Base-by-base conservation (phyloP, 2,888 invertebrate genomes). In the Shargacucullia verbasci region DNA sequence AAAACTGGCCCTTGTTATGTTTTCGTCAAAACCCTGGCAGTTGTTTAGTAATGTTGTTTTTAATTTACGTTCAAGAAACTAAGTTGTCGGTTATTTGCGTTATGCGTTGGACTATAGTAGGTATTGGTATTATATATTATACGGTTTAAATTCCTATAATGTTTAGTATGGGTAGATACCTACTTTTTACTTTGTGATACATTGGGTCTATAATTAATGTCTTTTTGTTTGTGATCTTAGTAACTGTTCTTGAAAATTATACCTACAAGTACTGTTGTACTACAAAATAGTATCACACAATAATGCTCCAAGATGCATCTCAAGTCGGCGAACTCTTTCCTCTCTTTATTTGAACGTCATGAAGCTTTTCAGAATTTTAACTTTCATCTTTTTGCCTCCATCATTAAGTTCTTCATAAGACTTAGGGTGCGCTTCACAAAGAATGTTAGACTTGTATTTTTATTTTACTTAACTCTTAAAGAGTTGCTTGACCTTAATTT, bases 1-100 rank as follows among this genome's bases (percentile, higher is more conserved):
- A 74, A 70, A 73, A 81, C 76, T 79, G 68, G 68, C 67, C 67
- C 73, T 76, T 80, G 76, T 81, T 81, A 76, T 74, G 73, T 72
- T 82, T 79, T 77, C 71, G 73, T 84, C 76, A 77, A 78, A 78
- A 78, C 53, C 71, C 63, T 69, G 72, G 72, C 75, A 70, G 72
- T 80, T 68, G 72, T 79, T 85, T 84, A 81, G 70, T 68, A 58
- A 67, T 71, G 69, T 63, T 70, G 65, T 68, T 78, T 74, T 79
- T 70, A 53, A 69, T 78, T 67, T 65, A 62, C 64, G 57, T 71
- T 56, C 29, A 35, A 40, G 31, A n/a, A 43, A 47, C 25, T 57
- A 50, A 61, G 43, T 29, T 2, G 14, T 20, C 20, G 20, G 25
- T 43, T 40, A 10, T 37, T 34, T 34, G 11, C 5, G 9, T 34